phyloP scores from a whole-genome alignment of 2,113 vertebrate species.

The Rhodinocichla rosea region DNA sequence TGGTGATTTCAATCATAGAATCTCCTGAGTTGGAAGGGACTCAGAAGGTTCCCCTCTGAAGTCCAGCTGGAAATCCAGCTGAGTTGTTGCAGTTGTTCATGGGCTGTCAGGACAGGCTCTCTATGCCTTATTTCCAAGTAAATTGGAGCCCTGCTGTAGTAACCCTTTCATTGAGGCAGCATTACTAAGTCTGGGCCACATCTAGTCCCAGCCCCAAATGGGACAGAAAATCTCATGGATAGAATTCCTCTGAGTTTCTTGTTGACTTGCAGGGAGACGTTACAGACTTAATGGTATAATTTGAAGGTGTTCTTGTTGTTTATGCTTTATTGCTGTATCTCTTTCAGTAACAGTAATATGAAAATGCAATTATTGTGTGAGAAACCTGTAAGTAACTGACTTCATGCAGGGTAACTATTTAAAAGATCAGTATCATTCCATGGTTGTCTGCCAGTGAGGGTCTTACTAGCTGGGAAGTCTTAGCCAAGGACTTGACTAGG shows the following conservation, averaged over 20 bases:
- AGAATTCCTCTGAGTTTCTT: background rate
- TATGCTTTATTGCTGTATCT: background rate
- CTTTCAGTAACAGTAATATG: background rate
- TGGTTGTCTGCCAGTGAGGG: background rate
- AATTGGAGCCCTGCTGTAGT: background rate
- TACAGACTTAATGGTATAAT: background rate
- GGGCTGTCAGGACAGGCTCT: rapidly evolving
- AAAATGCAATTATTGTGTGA: background rate
- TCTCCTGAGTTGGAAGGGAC: background rate
- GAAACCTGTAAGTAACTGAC: background rate
- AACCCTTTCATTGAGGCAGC: background rate
- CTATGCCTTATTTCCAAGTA: rapidly evolving
- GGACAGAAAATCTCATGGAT: background rate
- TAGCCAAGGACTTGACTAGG: background rate
- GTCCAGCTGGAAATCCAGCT: background rate
- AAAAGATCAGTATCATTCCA: background rate
- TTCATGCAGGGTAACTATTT: background rate
- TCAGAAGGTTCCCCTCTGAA: background rate
- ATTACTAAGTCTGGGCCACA: rapidly evolving
- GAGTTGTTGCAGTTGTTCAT: background rate
- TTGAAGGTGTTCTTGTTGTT: background rate
- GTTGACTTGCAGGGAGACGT: background rate
- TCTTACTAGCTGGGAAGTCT: background rate
- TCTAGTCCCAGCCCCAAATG: background rate
- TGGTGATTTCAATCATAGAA: rapidly evolving